Evolutionary conservation across 2,113 vertebrate genomes (phyloP).

Genomic region (Phycodurus eques): DNA sequence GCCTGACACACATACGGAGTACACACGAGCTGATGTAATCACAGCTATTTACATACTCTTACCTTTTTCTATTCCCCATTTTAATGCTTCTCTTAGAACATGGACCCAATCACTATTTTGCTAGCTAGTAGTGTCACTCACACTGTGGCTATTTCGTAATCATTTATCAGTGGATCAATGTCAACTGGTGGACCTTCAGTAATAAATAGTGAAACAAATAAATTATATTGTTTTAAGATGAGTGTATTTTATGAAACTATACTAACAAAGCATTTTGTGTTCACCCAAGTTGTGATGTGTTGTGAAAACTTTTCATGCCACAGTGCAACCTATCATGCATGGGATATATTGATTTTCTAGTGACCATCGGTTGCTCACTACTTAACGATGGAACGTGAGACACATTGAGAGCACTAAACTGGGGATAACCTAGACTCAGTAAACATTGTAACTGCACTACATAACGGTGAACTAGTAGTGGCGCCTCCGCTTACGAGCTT

Average conservation of each 20-base stretch:
- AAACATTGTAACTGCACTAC: too few species aligned
- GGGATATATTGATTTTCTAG: too few species aligned
- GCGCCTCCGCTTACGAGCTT: too few species aligned
- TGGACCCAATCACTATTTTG: background rate
- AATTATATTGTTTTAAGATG: background rate
- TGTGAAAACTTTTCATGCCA: background rate
- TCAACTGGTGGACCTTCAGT: background rate
- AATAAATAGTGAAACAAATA: background rate
- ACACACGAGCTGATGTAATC: background rate
- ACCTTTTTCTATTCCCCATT: slow-evolving; percentile 2
- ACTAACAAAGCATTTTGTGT: background rate
- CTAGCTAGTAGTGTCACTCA: background rate
- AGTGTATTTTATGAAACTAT: too few species aligned
- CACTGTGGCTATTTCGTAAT: background rate
- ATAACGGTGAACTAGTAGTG: too few species aligned
- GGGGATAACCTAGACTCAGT: too few species aligned
- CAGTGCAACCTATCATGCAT: too few species aligned
- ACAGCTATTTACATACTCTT: slow-evolving; percentile 9
- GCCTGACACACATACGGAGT: slow-evolving; percentile 18
- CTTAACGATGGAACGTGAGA: too few species aligned
- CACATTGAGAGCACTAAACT: too few species aligned
- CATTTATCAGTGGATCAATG: background rate
- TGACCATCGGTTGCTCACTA: too few species aligned
- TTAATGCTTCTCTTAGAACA: slow-evolving; percentile 1
- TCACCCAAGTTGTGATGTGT: background rate